These are phyloP conservation scores for Oreamnos americanus DNA, from an alignment of 2,113 vertebrate species.

Conservation along the genomic window DNA sequence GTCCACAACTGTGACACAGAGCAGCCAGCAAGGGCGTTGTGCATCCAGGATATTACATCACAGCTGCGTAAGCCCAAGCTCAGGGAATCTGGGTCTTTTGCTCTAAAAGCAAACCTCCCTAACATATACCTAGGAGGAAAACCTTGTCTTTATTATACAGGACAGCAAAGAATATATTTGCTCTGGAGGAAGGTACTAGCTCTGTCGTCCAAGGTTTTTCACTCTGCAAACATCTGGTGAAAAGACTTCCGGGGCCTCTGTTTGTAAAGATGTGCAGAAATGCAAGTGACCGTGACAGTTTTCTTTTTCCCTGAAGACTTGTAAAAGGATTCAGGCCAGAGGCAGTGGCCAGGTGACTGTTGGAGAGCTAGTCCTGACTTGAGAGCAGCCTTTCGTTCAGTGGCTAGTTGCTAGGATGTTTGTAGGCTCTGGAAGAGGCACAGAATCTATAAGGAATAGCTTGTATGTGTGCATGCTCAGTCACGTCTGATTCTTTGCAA, in stretches of 20 bases:
- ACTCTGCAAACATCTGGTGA: not conserved
- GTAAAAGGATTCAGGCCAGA: not conserved
- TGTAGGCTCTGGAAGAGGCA: not conserved
- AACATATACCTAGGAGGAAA: not conserved
- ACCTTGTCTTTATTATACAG: not conserved
- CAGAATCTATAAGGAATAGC: not conserved
- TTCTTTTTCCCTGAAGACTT: not conserved
- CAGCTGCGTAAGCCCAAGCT: not conserved
- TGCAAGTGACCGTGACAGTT: not conserved
- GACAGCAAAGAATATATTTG: not conserved
- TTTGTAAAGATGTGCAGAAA: not conserved
- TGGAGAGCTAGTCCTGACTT: not conserved
- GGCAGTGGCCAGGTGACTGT: not conserved
- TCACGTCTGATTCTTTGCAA: not conserved
- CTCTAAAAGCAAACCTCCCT: not conserved
- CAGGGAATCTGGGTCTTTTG: not conserved
- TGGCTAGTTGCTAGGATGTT: not conserved
- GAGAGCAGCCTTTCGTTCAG: not conserved
- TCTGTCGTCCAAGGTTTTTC: not conserved
- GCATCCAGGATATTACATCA: not conserved
- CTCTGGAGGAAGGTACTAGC: not conserved
- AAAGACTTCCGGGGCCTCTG: not conserved
- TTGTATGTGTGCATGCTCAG: not conserved
- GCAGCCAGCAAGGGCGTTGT: accelerated
- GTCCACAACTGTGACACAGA: not conserved